Evolutionary conservation across 2,888 invertebrate genomes (phyloP), one percentile per base, ranked within the genome.

Genomic region (Rhagonycha lutea): DNA sequence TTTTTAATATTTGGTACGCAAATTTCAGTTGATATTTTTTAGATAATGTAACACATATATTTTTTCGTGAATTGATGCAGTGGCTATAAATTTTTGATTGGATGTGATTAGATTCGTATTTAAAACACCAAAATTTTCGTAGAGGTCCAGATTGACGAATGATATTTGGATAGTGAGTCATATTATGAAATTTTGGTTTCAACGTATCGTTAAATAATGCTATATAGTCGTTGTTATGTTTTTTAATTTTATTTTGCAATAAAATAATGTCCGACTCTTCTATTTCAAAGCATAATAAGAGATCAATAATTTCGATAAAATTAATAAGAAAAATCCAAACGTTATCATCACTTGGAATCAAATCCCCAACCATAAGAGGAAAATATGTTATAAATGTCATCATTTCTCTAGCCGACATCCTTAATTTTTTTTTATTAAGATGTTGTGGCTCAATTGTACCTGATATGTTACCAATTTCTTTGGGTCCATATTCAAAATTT

Each of bases 11-110:
- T 29, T 73, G 72, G 70, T 80, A 75, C 32, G 80, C 78, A 79
- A 82, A 80, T 81, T 81, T 81, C n/a, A 82, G 70, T 62, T 81
- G 75, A 73, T 74, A 81, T 78, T 81, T 82, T 74, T 78, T 82
- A 8, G 80, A 74, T 69, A 83, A 77, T 4, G 82, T 81, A 24
- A 83, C 14, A 60, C 80, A 80, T 70, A 82, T 79, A 75, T 84
- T 83, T 80, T 82, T 83, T 8, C 83, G 71, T 5, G 82, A 82
- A 14, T 78, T 81, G 23, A 80, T 83, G 7, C 78, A 79, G 72
- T 80, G 76, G 3, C 79, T 74, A 81, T 84, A 83, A 9, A 77
- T 24, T 73, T 82, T 82, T 12, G 76, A 77, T 68, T 77, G 71
- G 23, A 70, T 80, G 72, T 81, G 81, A 61, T 80, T 79, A 2